Evolutionary conservation across 2,113 vertebrate genomes (phyloP), one percentile per base, ranked within the genome.

Genomic region (Alaudala cheleensis): DNA sequence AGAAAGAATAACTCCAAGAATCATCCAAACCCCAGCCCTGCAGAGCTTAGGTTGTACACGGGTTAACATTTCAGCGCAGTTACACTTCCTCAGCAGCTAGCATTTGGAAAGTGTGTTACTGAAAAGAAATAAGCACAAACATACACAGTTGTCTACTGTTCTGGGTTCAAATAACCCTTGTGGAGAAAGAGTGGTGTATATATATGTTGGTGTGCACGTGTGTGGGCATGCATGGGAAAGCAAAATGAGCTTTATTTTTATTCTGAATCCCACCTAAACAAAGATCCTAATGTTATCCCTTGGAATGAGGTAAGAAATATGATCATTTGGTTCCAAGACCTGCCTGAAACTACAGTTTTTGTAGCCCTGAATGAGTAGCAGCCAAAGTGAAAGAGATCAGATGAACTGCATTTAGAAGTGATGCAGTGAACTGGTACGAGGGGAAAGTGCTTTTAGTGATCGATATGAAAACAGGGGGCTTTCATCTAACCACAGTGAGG

Each of bases 271-370:
- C 76, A 88, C 90, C 77, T 70, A 95, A 97, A 98, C 98, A 98
- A 98, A 98, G 97, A 96, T 95, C 81, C 91, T 91, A 96, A 97
- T 97, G 97, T 97, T 97, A 96, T 94, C 82, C 88, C 60, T 74
- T 61, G 58, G 86, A 93, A 96, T 96, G 93, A 97, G 81, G 61
- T 26, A 86, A 97, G 96, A 97, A 97, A 94, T 40, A 56, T 37
- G 96, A 93, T 76, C 79, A 73, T 96, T 90, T 69, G 31, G n/a
- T 97, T 93, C 77, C 69, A 89, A 85, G 80, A 67, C 56, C 57
- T 87, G 84, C 71, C 54, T 65, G 34, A 91, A 96, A 95, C 80
- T 88, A 88, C 93, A 89, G 79, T 74, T 96, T 95, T 88, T 92
- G 78, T 96, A 88, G 82, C 49, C 56, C 17, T 90, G 90, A 97